Base-by-base conservation (phyloP, 2,113 vertebrate genomes). In the Xiphorhynchus elegans region DNA sequence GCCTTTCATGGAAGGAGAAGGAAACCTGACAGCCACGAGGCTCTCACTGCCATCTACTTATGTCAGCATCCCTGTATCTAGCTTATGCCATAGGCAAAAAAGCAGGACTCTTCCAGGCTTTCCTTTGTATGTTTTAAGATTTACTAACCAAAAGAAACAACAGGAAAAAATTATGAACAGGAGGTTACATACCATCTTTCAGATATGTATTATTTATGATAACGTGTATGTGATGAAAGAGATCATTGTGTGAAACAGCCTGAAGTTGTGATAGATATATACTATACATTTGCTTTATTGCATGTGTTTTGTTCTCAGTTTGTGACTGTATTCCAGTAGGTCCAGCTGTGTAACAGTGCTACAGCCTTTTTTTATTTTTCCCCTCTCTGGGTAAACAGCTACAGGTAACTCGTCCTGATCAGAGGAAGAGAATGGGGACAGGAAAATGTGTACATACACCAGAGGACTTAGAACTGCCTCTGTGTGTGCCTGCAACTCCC, bases 71-170 rank as follows among this genome's bases (percentile, higher is more conserved):
- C 33, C 46, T 2, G 6, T 35, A 29, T 31, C 33, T 60, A 62
- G 20, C 19, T 33, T 82, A 12, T 1, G 1, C 31, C 49, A 50
- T 7, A 21, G 14, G 16, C 4, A 1, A 14, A 18, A 28, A 47
- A 25, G 17, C 24, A 37, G 81, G 31, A 16, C 29, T 70, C 33
- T 18, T 31, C 17, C 44, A 39, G 58, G 46, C 26, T 68, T 66
- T 39, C 20, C 50, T 87, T 69, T 10, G 0, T 17, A 12, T 0
- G 0, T n/a, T 37, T 50, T 78, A 33, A 44, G 74, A 44, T 62
- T 53, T 29, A 13, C 66, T 58, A 13, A 46, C 44, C 20, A 37
- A 75, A 74, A 53, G 29, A 39, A 82, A 3, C 17, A 35, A 20
- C 18, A 37, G 20, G 17, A 19, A 7, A 47, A 74, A 39, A 26